Percentiles rank a stretch among this genome's conserved stretches.
These are phyloP conservation scores for Pomacea canaliculata DNA, from an alignment of 2,888 invertebrate genomes.

Conservation along the genomic window DNA sequence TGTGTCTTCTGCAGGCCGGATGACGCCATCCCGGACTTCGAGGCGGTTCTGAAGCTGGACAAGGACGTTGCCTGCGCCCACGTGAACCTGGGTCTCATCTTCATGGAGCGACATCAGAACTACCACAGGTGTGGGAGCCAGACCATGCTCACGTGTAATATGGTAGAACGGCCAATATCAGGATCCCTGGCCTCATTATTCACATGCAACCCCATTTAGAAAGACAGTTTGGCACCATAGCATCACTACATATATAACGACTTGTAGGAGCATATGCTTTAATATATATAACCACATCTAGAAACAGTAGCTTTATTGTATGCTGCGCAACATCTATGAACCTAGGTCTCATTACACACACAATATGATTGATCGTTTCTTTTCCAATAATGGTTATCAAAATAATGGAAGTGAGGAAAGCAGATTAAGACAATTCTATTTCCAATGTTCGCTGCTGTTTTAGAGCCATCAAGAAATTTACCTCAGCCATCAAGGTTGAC, in stretches of 20 bases:
- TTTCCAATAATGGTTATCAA: no score
- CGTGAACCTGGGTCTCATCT: constrained; percentile 68
- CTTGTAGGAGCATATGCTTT: no score
- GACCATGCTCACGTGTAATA: neutral
- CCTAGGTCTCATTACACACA: no score
- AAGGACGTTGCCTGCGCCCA: constrained; percentile 67
- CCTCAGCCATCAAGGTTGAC: constrained; percentile 66
- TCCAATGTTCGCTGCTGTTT: constrained; percentile 15
- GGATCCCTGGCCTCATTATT: neutral
- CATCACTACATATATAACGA: no score
- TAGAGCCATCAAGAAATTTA: constrained; percentile 68
- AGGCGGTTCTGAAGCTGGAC: constrained; percentile 65
- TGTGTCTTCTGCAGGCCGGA: constrained; percentile 49
- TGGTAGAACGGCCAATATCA: neutral
- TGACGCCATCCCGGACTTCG: constrained; percentile 69
- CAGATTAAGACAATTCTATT: no score
- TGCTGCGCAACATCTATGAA: no score
- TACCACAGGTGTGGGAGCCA: constrained; percentile 56
- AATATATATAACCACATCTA: no score
- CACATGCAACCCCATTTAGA: neutral
- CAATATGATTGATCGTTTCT: no score
- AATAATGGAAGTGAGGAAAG: no score
- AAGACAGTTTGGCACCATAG: neutral
- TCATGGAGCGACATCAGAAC: constrained; percentile 64
- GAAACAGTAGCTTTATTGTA: no score